A percentile compares a stretch with the other conserved stretches of the same genome.
Evolutionary conservation across 53 echinoderm and acorn worm species (phyloP).

Genomic region (Echinarachnius parma): DNA sequence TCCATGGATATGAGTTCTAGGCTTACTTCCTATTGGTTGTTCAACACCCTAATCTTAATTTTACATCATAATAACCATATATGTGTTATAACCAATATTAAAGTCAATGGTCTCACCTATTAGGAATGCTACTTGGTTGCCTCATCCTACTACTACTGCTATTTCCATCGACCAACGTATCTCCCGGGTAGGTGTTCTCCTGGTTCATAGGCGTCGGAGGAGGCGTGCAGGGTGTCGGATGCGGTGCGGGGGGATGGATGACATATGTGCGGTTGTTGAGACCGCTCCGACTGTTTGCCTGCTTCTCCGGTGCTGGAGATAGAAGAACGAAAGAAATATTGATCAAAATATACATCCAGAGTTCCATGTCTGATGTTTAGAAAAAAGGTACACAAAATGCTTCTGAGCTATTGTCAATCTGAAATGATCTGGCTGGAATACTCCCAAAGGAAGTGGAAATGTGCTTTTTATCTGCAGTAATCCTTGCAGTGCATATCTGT

Average conservation of each 20-base stretch:
- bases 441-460: too few relatives aligned
- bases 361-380: too few relatives aligned
- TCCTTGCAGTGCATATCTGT: too few relatives aligned
- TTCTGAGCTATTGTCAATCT: too few relatives aligned
- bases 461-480: too few relatives aligned
- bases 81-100: too few relatives aligned
- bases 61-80: too few relatives aligned
- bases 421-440: too few relatives aligned
- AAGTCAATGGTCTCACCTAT: conserved; percentile 50
- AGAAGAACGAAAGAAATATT: not conserved
- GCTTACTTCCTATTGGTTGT: too few relatives aligned
- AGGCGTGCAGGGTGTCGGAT: conserved; percentile 48
- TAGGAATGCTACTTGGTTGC: conserved; percentile 68
- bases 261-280: conserved; percentile 73
- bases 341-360: too few relatives aligned
- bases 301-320: conserved; percentile 56
- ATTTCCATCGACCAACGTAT: conserved; percentile 18
- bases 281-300: conserved; percentile 69
- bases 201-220: conserved; percentile 43
- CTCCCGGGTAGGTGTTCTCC: conserved; percentile 29
- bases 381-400: too few relatives aligned
- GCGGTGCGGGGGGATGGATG: conserved; percentile 53
- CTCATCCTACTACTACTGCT: conserved; percentile 45
- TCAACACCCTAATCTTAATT: too few relatives aligned
- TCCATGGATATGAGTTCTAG: conserved; percentile 7